These are phyloP conservation scores for Pardalotus punctatus DNA, from an alignment of 2,113 vertebrate species.

Conservation along the genomic window DNA sequence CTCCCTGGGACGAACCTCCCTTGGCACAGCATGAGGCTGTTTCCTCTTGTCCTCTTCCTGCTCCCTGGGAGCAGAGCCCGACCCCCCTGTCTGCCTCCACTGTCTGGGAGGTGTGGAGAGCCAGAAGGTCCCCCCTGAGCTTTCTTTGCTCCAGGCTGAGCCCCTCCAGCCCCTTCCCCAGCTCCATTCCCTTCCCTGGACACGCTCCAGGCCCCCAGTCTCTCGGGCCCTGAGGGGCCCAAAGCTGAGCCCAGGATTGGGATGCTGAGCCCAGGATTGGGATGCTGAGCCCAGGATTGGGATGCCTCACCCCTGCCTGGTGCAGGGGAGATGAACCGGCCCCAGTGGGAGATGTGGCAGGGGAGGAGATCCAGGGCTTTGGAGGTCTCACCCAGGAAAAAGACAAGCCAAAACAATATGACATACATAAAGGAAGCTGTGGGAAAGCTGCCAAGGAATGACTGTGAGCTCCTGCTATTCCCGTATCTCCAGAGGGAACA, in stretches of 20 bases:
- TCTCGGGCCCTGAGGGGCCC: background rate
- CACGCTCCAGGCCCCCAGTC: fast-evolving
- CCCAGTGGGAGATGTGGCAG: fast-evolving
- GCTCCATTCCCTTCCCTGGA: background rate
- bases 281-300: background rate
- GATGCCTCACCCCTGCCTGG: background rate
- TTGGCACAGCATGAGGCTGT: background rate
- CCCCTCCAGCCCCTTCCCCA: background rate
- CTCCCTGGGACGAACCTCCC: too few species aligned
- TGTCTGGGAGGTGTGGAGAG: background rate
- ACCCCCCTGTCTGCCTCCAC: background rate
- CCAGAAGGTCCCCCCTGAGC: background rate
- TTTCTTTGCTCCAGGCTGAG: background rate
- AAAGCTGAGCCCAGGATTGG: background rate
- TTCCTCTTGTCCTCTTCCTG: background rate
- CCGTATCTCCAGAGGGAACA: background rate
- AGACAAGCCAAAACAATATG: background rate
- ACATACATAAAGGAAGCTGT: background rate
- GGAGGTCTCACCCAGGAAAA: background rate
- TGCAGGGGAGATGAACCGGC: background rate
- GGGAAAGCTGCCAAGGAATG: background rate
- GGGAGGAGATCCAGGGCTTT: background rate
- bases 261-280: background rate
- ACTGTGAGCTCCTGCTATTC: fast-evolving
- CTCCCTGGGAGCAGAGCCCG: background rate